phyloP scores from a whole-genome alignment of 2,888 invertebrate genomes.

The Oscheius sp. region DNA sequence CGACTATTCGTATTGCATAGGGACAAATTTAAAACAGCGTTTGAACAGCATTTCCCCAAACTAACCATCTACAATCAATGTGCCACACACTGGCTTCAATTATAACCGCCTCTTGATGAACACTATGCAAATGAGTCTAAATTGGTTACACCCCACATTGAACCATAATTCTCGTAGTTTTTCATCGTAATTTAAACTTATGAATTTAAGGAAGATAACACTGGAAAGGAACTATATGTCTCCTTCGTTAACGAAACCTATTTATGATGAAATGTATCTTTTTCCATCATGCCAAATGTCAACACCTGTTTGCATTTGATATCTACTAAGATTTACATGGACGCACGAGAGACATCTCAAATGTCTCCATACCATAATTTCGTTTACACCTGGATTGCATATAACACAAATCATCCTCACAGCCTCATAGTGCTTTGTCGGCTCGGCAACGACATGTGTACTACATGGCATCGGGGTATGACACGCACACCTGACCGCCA shows the following conservation, averaged over 20 bases:
- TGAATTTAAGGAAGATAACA: too few relatives aligned
- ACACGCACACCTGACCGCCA: slow-evolving; percentile 27
- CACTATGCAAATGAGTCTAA: background rate
- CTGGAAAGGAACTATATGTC: too few relatives aligned
- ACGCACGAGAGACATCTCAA: slow-evolving; percentile 16
- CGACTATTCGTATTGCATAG: background rate
- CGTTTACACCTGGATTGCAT: slow-evolving; percentile 8
- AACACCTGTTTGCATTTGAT: slow-evolving; percentile 13
- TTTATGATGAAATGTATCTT: slow-evolving; percentile 12
- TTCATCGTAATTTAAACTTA: too few relatives aligned
- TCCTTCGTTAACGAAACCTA: too few relatives aligned
- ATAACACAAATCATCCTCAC: slow-evolving; percentile 22
- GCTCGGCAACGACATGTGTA: slow-evolving; percentile 18
- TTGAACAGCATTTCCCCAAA: background rate
- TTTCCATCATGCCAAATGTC: slow-evolving; percentile 9
- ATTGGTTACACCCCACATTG: background rate
- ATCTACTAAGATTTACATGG: slow-evolving; percentile 18
- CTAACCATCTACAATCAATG: background rate
- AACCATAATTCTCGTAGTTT: background rate
- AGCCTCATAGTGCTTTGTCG: slow-evolving; percentile 2
- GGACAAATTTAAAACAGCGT: background rate
- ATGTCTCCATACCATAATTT: background rate
- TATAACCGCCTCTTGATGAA: background rate
- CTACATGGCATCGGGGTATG: slow-evolving; percentile 15
- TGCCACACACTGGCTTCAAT: background rate